Conservation (phyloP, 2,797 vertebrate species). For the Dicrostonyx torquatus region DNA sequence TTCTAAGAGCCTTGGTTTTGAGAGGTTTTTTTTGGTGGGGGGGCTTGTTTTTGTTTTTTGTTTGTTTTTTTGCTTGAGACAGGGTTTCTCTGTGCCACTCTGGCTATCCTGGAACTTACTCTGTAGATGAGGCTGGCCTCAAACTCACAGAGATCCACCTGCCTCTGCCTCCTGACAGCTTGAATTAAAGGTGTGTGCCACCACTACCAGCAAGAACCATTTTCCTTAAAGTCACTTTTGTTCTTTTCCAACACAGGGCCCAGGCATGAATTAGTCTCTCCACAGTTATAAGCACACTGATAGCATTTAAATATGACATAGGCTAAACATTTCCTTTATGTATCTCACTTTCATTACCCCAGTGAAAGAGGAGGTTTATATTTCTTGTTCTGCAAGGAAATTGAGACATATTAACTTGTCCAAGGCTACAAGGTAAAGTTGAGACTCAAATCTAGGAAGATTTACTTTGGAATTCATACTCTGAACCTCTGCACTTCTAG, state of each 20-base stretch:
- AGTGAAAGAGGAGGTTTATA: neutral
- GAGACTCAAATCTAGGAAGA: neutral
- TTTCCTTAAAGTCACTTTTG: neutral
- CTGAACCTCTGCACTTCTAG: fast-evolving
- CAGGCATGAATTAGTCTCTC: neutral
- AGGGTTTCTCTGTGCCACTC: too few relatives aligned
- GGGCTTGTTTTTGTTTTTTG: too few relatives aligned
- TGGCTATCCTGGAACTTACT: too few relatives aligned
- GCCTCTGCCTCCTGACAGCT: neutral
- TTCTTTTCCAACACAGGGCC: neutral
- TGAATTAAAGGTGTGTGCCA: neutral
- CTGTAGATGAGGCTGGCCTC: too few relatives aligned
- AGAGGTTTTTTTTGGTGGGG: too few relatives aligned
- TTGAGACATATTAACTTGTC: neutral
- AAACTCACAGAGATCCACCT: neutral
- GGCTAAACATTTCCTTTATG: neutral
- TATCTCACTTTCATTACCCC: neutral
- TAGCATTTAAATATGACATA: neutral
- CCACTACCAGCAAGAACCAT: neutral
- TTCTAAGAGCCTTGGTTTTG: neutral
- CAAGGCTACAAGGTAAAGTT: neutral
- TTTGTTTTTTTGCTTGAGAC: too few relatives aligned
- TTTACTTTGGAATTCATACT: neutral
- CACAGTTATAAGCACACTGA: neutral
- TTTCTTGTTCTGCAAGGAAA: neutral